phyloP scores from a whole-genome alignment of 2,797 vertebrate genomes.

The Esox lucius region DNA sequence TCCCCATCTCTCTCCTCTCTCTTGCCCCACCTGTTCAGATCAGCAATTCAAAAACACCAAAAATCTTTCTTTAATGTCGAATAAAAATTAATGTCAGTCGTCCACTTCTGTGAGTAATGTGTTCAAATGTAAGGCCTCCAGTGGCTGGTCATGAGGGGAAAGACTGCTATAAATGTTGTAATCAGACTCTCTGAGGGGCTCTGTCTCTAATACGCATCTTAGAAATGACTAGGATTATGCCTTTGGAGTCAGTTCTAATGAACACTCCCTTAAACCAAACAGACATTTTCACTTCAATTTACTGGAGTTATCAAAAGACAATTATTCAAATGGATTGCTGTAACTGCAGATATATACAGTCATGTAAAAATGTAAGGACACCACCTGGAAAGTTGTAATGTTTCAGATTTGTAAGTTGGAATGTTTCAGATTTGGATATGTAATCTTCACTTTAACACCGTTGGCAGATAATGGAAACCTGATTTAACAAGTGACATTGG shows the following conservation, averaged over 20 bases:
- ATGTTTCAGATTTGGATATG: too few species aligned
- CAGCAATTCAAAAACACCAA: background rate
- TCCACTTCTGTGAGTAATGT: constrained; percentile 20
- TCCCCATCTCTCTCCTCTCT: background rate
- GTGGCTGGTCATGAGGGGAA: background rate
- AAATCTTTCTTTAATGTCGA: constrained; percentile 26
- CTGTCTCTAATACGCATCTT: background rate
- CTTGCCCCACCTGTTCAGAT: background rate
- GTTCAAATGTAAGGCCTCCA: background rate
- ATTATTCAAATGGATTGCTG: background rate
- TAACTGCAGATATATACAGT: too few species aligned
- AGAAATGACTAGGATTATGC: background rate
- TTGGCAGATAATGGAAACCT: too few species aligned
- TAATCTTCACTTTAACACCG: too few species aligned
- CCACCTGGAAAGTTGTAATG: too few species aligned
- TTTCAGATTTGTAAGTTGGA: too few species aligned
- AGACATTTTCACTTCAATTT: background rate
- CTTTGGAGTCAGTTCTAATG: background rate
- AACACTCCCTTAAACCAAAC: background rate
- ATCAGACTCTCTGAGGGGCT: background rate
- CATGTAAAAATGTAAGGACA: too few species aligned
- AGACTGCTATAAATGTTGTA: background rate
- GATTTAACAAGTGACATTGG: too few species aligned
- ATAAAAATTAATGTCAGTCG: constrained; percentile 17
- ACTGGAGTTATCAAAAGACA: background rate